Evolutionary conservation across 2,888 invertebrate genomes (phyloP), one percentile per base, ranked within the genome.

Genomic region (Tipula unca): DNA sequence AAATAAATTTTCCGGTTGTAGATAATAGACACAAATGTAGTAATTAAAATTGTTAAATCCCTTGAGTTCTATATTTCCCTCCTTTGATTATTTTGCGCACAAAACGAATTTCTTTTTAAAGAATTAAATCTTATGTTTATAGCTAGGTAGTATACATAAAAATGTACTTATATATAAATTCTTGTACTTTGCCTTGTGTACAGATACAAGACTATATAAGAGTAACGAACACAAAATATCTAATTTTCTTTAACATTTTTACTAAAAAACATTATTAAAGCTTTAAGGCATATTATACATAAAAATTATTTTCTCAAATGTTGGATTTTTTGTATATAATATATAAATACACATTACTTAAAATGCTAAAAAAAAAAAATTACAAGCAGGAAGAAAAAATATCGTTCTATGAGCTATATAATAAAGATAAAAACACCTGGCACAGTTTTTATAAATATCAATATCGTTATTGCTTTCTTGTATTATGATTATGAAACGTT

Each of bases 351-450:
- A 69, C 69, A 69, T 69, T 69, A 69, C 69, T 20, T 13, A 69
- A 69, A 32, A 48, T 17, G 5, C 0, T 6, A 17, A 48, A 48
- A 17, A 48, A 48, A 48, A 48, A 48, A 25, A 13, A 25, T 69
- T 69, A 25, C 25, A 69, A 69, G 10, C 69, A 69, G 69, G 25
- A 69, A 69, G 69, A 69, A 69, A 69, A 1, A 25, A 8, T 69
- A 13, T 54, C 48, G 8, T 54, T 6, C 48, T 17, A 54, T 17
- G 48, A 54, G 25, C 25, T 69, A 10, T n/a, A n/a, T 69, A 69
- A 69, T 69, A 69, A 69, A 69, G 69, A 69, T 69, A 69, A 69
- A 69, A 69, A 69, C 69, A 69, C 69, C 69, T 69, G 69, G 69
- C 25, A 69, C 69, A 69, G 8, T 69, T 69, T 69, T 69, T 13